A percentile compares a stretch with the other conserved stretches of the same genome.
Evolutionary conservation across 2,888 invertebrate species (phyloP).

Genomic region (Drosophila nigricruria): DNA sequence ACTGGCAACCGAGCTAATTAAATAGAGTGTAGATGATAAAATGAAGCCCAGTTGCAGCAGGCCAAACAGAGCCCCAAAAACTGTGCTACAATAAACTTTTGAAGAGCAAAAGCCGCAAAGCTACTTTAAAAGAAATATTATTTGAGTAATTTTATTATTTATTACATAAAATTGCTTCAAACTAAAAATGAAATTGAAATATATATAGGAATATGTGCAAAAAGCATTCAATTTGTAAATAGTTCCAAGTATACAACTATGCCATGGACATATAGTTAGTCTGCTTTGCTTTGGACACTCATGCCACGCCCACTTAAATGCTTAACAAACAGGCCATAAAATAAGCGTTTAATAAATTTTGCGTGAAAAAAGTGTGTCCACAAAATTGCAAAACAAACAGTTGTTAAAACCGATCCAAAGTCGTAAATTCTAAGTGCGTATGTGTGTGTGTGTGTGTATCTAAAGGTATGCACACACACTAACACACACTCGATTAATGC

Average conservation of each 20-base stretch:
- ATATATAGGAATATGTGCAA: background rate
- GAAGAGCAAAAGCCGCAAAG: background rate
- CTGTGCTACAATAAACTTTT: conserved; percentile 8
- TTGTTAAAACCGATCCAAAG: conserved; percentile 64
- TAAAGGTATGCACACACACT: conserved; percentile 30
- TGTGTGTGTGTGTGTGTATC: conserved; percentile 9
- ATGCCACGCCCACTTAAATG: conserved; percentile 53
- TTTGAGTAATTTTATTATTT: background rate
- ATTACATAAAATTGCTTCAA: too few relatives aligned
- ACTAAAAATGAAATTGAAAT: background rate
- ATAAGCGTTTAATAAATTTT: conserved; percentile 64
- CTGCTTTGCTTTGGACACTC: background rate
- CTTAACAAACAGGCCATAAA: conserved; percentile 59
- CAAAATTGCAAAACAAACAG: conserved; percentile 78
- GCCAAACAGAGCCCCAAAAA: background rate
- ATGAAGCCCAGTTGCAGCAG: background rate
- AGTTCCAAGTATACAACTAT: background rate
- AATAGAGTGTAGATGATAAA: background rate
- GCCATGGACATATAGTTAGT: background rate
- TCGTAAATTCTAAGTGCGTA: conserved; percentile 59
- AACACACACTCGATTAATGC: conserved; percentile 61
- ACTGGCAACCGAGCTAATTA: conserved; percentile 5
- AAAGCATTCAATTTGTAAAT: background rate
- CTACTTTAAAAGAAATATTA: background rate
- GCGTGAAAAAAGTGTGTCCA: conserved; percentile 40